Percentiles rank a stretch among this genome's conserved stretches.
These are phyloP conservation scores for Drosophila navojoa DNA, from an alignment of 1,140 invertebrate species.

Conservation along the genomic window DNA sequence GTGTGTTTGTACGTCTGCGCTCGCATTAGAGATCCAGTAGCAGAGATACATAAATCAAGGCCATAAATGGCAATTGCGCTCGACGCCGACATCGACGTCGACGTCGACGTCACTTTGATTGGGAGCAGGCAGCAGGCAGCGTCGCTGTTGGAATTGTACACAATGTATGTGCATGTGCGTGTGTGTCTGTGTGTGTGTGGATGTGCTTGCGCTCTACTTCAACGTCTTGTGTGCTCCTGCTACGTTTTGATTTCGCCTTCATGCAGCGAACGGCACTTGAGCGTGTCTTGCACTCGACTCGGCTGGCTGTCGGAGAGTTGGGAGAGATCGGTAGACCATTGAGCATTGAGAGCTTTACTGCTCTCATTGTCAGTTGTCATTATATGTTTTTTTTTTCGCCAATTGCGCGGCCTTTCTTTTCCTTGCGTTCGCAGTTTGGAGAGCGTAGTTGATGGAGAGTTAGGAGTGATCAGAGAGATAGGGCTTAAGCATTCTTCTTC, in stretches of 20 bases:
- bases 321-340: neutral
- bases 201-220: conserved; percentile 15
- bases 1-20: conserved; percentile 48
- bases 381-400: neutral
- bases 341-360: neutral
- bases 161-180: conserved; percentile 7
- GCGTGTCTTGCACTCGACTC: conserved; percentile 43
- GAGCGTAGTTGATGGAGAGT: too few species aligned
- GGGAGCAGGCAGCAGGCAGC: conserved; percentile 48
- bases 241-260: conserved; percentile 14
- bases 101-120: conserved; percentile 67
- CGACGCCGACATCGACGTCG: conserved; percentile 14
- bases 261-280: conserved; percentile 34
- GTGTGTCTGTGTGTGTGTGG: conserved; percentile 15
- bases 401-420: neutral
- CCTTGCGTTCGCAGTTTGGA: neutral
- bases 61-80: conserved; percentile 80
- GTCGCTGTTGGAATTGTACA: conserved; percentile 42
- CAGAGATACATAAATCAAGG: conserved; percentile 80
- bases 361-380: conserved; percentile 6
- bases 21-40: conserved; percentile 81
- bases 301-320: neutral
- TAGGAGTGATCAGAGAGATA: too few species aligned
- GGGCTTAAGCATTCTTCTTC: too few species aligned
- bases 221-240: conserved; percentile 1